Percentiles rank a stretch among this genome's conserved stretches.
Evolutionary conservation across 2,888 invertebrate species (phyloP).

Genomic region (Choreutis nemorana): DNA sequence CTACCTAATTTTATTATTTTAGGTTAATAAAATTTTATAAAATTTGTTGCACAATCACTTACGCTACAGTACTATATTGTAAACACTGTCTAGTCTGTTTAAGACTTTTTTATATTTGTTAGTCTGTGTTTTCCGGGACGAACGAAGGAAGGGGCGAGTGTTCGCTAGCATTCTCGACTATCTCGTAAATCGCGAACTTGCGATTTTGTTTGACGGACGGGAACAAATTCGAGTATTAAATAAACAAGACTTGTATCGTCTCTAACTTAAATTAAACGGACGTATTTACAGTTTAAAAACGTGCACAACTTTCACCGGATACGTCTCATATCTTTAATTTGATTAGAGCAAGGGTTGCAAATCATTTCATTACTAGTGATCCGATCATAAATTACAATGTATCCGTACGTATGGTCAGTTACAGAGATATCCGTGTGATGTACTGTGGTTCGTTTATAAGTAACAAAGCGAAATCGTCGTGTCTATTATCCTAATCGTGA

Average conservation of each 20-base stretch:
- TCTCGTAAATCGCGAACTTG: slow-evolving; percentile 43
- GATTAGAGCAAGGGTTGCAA: slow-evolving; percentile 42
- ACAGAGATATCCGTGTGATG: slow-evolving; percentile 42
- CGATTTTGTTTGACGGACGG: slow-evolving; percentile 30
- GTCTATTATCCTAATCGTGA: slow-evolving; percentile 61
- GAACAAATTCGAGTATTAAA: slow-evolving; percentile 22
- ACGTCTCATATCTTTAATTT: slow-evolving; percentile 54
- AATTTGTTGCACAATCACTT: no score
- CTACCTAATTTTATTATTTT: no score
- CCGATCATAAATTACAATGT: slow-evolving; percentile 35
- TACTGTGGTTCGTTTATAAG: slow-evolving; percentile 51
- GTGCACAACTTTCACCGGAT: slow-evolving; percentile 47
- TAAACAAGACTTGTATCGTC: no score
- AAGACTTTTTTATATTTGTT: neutral
- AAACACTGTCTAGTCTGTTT: neutral
- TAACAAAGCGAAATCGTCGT: slow-evolving; percentile 56
- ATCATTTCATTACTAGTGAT: slow-evolving; percentile 33
- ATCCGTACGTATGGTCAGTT: slow-evolving; percentile 43
- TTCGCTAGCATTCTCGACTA: slow-evolving; percentile 33
- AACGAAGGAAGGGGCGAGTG: slow-evolving; percentile 17
- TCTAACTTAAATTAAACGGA: neutral
- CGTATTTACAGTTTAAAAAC: neutral
- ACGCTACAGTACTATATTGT: no score
- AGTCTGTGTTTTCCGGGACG: slow-evolving; percentile 9
- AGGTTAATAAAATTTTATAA: no score